These are phyloP conservation scores for Formica selysi DNA, from an alignment of 1,140 invertebrate genomes.

Conservation along the genomic window DNA sequence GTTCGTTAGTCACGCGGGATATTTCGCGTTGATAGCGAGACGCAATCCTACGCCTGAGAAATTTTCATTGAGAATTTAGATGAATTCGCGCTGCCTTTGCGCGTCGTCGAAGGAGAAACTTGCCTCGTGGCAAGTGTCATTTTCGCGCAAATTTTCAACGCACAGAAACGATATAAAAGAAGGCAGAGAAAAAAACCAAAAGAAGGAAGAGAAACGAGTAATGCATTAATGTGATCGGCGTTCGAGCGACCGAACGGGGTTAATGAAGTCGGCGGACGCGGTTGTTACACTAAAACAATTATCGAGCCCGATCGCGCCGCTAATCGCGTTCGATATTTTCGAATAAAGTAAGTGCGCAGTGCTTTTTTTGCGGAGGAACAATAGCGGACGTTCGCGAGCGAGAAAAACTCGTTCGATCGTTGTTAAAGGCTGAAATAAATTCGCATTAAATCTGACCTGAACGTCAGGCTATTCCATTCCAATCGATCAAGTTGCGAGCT, in stretches of 20 bases:
- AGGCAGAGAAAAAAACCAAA: neutral
- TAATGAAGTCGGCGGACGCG: slow-evolving; percentile 41
- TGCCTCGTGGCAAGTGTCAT: slow-evolving; percentile 24
- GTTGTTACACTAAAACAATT: slow-evolving; percentile 56
- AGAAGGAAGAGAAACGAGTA: neutral
- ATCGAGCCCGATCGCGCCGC: neutral
- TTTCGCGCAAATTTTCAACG: slow-evolving; percentile 19
- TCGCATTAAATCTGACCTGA: slow-evolving; percentile 8
- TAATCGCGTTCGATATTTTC: slow-evolving; percentile 11
- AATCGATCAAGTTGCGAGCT: neutral
- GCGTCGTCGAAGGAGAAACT: neutral
- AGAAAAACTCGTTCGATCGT: slow-evolving; percentile 21
- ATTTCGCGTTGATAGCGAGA: slow-evolving; percentile 19
- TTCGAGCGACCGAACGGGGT: slow-evolving; percentile 12
- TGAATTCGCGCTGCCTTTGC: neutral
- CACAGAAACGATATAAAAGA: neutral
- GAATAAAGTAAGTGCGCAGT: neutral
- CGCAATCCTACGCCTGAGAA: neutral
- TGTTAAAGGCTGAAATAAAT: slow-evolving; percentile 21
- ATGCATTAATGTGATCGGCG: slow-evolving; percentile 36
- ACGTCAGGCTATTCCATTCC: neutral
- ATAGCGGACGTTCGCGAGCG: neutral
- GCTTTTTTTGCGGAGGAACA: slow-evolving; percentile 16
- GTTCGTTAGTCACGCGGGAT: slow-evolving; percentile 40
- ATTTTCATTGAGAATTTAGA: slow-evolving; percentile 25